Percentiles rank a stretch among this genome's conserved stretches.
Evolutionary conservation across 2,113 vertebrate species (phyloP).

Genomic region (Malurus melanocephalus): DNA sequence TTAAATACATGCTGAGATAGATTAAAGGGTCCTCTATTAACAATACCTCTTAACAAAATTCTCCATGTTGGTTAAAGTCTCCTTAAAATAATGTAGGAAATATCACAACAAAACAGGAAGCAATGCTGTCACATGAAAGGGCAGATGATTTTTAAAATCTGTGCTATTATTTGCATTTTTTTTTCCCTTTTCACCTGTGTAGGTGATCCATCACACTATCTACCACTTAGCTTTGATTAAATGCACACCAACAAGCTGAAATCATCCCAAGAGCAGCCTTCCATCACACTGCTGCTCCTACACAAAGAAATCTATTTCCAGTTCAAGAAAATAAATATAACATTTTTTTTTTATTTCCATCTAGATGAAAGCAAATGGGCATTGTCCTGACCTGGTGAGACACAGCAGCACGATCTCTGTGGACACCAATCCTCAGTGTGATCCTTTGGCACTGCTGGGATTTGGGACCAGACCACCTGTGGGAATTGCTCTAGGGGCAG

Average conservation of each 20-base stretch:
- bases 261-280: neutral
- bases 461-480: no score
- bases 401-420: neutral
- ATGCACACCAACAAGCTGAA: neutral
- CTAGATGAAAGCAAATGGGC: neutral
- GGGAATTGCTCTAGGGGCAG: rapidly evolving
- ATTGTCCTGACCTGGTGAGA: neutral
- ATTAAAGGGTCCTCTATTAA: neutral
- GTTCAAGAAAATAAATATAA: neutral
- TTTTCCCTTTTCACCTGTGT: neutral
- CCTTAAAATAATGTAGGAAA: neutral
- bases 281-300: neutral
- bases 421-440: neutral
- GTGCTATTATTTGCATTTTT: neutral
- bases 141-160: neutral
- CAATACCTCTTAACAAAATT: neutral
- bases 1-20: neutral
- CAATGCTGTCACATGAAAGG: neutral
- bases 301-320: neutral
- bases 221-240: neutral
- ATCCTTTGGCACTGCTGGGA: neutral
- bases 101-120: neutral
- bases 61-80: neutral
- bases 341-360: neutral
- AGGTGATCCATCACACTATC: neutral